These are phyloP conservation scores for Anoncus sp. DNA, from an alignment of 2,888 invertebrate genomes.

Conservation along the genomic window DNA sequence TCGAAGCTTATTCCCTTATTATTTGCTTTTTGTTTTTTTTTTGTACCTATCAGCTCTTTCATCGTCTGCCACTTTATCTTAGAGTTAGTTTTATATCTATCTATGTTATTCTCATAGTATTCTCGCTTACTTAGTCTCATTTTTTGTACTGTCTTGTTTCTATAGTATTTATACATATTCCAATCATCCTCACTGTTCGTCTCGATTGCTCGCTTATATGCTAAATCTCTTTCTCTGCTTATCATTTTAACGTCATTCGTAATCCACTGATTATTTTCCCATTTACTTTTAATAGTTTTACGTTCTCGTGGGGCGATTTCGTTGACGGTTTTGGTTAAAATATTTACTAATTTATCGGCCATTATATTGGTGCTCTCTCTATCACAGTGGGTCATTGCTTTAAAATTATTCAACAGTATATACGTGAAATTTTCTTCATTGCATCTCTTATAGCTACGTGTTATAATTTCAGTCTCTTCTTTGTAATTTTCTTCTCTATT, in stretches of 20 bases:
- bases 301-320: neutral
- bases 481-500: neutral
- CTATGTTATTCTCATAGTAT: slow-evolving; percentile 48
- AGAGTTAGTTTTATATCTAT: slow-evolving; percentile 24
- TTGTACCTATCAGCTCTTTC: slow-evolving; percentile 27
- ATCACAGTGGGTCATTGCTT: no score
- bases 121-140: slow-evolving; percentile 19
- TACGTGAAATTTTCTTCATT: slow-evolving; percentile 16
- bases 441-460: slow-evolving; percentile 36
- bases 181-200: slow-evolving; percentile 5
- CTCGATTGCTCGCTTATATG: slow-evolving; percentile 19
- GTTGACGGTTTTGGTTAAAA: neutral
- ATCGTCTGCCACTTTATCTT: slow-evolving; percentile 43
- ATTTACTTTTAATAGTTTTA: slow-evolving; percentile 34
- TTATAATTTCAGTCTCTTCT: neutral
- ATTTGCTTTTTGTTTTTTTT: neutral
- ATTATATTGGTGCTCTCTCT: neutral
- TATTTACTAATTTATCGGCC: neutral
- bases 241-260: slow-evolving; percentile 15
- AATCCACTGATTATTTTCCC: slow-evolving; percentile 53
- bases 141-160: slow-evolving; percentile 14
- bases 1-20: slow-evolving; percentile 15
- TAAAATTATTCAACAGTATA: neutral
- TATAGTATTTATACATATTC: slow-evolving; percentile 14
- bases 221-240: slow-evolving; percentile 29